These are phyloP conservation scores for Proales similis DNA, from an alignment of 1,140 invertebrate genomes.

Conservation along the genomic window DNA sequence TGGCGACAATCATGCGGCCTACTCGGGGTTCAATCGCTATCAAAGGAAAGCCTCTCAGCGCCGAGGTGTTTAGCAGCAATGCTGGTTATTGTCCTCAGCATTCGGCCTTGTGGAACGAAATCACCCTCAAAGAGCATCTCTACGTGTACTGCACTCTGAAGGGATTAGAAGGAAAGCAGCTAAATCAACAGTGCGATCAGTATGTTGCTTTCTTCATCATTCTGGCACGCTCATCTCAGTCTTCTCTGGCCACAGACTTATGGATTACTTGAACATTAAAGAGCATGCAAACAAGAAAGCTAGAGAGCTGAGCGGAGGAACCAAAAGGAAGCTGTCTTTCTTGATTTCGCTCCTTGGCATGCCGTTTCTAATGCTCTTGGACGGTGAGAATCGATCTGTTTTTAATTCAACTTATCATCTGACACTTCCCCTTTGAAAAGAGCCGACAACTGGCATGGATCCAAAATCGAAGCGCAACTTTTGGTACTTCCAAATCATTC, in stretches of 20 bases:
- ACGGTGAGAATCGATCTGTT: slow-evolving; percentile 39
- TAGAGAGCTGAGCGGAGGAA: slow-evolving; percentile 50
- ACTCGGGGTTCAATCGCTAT: slow-evolving; percentile 60
- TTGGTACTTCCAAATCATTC: no score
- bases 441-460: slow-evolving; percentile 55
- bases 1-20: slow-evolving; percentile 65
- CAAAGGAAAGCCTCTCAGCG: slow-evolving; percentile 18
- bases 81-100: slow-evolving; percentile 60
- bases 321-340: slow-evolving; percentile 53
- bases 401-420: slow-evolving; percentile 53
- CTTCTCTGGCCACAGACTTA: no score
- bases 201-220: no score
- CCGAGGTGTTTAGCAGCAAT: slow-evolving; percentile 39
- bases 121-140: slow-evolving; percentile 71
- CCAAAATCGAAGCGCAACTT: slow-evolving; percentile 52
- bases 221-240: no score
- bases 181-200: slow-evolving; percentile 51
- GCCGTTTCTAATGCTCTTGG: slow-evolving; percentile 51
- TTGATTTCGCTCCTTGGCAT: slow-evolving; percentile 53
- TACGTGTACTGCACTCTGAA: slow-evolving; percentile 64
- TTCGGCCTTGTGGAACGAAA: slow-evolving; percentile 70
- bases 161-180: slow-evolving; percentile 44
- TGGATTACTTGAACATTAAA: slow-evolving; percentile 67
- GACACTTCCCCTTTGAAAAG: slow-evolving; percentile 38
- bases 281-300: slow-evolving; percentile 62